phyloP scores from a whole-genome alignment of 2,797 vertebrate genomes.

The Diplodus sargus region DNA sequence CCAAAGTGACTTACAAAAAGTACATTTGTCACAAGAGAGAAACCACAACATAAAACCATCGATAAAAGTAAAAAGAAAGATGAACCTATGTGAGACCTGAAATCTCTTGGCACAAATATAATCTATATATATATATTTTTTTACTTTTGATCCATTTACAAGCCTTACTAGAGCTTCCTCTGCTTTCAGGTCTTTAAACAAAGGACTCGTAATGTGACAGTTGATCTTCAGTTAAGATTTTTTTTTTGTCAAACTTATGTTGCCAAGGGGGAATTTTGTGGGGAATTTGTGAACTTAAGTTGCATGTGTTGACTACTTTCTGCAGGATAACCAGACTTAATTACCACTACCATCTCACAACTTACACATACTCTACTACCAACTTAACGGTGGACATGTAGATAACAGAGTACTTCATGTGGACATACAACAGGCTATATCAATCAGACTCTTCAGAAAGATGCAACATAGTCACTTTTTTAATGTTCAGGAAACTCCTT shows the following conservation, averaged over 20 bases:
- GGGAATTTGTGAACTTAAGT: slow-evolving; percentile 6
- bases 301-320: slow-evolving; percentile 4
- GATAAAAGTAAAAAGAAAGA: no score
- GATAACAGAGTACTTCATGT: slow-evolving; percentile 19
- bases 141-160: neutral
- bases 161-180: neutral
- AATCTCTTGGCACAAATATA: neutral
- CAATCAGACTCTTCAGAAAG: slow-evolving; percentile 36
- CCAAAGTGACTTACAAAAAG: no score
- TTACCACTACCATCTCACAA: slow-evolving; percentile 7
- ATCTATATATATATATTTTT: no score
- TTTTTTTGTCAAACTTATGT: neutral
- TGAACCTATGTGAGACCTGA: no score
- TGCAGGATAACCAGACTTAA: slow-evolving; percentile 16
- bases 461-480: slow-evolving; percentile 48
- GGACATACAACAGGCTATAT: slow-evolving; percentile 16
- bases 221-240: no score
- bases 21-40: no score
- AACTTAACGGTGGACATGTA: slow-evolving; percentile 1
- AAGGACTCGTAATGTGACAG: neutral
- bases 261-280: neutral
- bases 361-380: slow-evolving; percentile 16
- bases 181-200: neutral
- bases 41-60: no score
- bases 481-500: slow-evolving; percentile 47